phyloP scores from a whole-genome alignment of 2,797 vertebrate genomes.

The Notolabrus celidotus region DNA sequence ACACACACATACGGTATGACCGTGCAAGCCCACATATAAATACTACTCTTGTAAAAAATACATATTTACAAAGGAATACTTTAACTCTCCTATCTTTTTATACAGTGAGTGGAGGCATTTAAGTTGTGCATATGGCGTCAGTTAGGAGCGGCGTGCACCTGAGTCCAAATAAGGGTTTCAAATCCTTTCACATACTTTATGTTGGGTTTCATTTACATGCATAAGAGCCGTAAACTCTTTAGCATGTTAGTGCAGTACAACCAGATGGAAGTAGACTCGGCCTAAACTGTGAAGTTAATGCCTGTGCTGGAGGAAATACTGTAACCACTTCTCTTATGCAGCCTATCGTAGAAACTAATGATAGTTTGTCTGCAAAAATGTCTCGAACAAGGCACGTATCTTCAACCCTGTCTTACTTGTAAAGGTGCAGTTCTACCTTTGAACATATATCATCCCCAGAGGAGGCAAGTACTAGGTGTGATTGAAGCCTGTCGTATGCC shows the following conservation, averaged over 20 bases:
- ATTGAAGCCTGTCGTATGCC: too few species aligned
- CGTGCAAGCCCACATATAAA: constrained; percentile 56
- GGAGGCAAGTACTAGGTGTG: too few species aligned
- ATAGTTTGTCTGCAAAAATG: too few species aligned
- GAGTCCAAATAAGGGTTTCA: neutral
- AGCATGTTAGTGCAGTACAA: neutral
- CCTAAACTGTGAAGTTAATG: too few species aligned
- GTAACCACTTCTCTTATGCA: too few species aligned
- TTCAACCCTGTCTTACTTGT: too few species aligned
- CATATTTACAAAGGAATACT: constrained; percentile 66
- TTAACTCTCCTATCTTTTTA: constrained; percentile 35
- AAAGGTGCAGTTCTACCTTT: too few species aligned
- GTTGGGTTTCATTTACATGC: neutral
- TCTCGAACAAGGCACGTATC: too few species aligned
- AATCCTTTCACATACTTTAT: constrained; percentile 20
- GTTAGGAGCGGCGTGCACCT: constrained; percentile 25
- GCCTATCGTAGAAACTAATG: too few species aligned
- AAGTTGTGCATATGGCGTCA: constrained; percentile 45
- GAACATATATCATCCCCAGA: too few species aligned
- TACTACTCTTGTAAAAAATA: constrained; percentile 57
- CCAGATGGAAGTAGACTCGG: neutral
- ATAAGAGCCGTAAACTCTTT: neutral
- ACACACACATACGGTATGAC: constrained; percentile 8
- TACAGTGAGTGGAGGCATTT: constrained; percentile 30
- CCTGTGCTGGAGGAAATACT: neutral